A percentile compares a stretch with the other conserved stretches of the same genome.
These are phyloP conservation scores for Catostomus latipinnis DNA, from an alignment of 2,797 vertebrate genomes.

Conservation along the genomic window DNA sequence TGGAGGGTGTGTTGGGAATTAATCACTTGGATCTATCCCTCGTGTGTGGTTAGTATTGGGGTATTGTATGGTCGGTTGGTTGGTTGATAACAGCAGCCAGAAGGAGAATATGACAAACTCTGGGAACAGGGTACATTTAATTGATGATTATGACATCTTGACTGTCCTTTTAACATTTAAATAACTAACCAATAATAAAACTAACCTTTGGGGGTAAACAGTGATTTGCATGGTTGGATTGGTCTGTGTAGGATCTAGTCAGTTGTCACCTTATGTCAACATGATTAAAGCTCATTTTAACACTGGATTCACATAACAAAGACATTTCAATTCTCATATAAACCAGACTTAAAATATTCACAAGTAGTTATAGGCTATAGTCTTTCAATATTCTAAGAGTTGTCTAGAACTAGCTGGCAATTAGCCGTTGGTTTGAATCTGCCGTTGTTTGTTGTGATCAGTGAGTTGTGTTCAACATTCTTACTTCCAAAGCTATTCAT, in stretches of 20 bases:
- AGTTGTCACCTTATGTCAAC: conserved; percentile 1
- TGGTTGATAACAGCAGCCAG: too few relatives aligned
- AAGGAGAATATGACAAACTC: not conserved
- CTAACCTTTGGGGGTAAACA: conserved; percentile 6
- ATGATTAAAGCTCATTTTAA: not conserved
- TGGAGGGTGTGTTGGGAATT: conserved; percentile 69
- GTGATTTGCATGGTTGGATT: not conserved
- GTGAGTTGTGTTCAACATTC: conserved; percentile 45
- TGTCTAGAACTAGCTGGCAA: conserved; percentile 7
- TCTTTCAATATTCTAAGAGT: conserved; percentile 13
- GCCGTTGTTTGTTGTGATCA: conserved; percentile 51
- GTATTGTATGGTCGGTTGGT: conserved; percentile 29
- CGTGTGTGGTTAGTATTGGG: conserved; percentile 20
- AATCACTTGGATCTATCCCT: conserved; percentile 55
- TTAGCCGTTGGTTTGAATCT: conserved; percentile 36
- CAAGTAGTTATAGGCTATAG: not conserved
- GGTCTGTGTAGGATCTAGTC: not conserved
- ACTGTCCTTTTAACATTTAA: not conserved
- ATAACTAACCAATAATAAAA: too few relatives aligned
- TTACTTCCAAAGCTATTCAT: conserved; percentile 52
- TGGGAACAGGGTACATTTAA: conserved; percentile 18
- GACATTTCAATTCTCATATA: not conserved
- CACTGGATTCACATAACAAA: not conserved
- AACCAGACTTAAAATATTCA: not conserved
- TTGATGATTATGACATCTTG: not conserved